Evolutionary conservation across 1,140 invertebrate species (phyloP), one percentile per base, ranked within the genome.

Genomic region (Drosophila equinoxialis): DNA sequence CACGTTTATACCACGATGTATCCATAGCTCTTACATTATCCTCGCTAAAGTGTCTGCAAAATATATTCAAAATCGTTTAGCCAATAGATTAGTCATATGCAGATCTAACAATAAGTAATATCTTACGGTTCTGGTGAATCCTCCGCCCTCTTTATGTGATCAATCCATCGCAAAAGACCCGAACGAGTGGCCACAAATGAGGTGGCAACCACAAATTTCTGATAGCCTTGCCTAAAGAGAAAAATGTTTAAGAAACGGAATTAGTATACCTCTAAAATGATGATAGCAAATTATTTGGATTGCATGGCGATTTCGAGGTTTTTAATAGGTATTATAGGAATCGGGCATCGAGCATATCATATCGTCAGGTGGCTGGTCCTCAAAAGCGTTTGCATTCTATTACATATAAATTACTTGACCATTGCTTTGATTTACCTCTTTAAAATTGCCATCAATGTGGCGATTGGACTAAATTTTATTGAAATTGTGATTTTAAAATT

Each of bases 181-280:
- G 96, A 97, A 71, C 97, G 94, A 0, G 97, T 98, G 1, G 97
- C 97, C 76, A 98, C 95, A 93, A 98, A 98, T 2, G 96, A 96
- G 74, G 96, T 93, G 26, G 94, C 95, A 26, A 97, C 95, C 69
- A 95, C 96, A 92, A 97, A 98, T 93, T 96, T 97, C 92, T 96
- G 95, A 90, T 95, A 96, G 68, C 96, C 96, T 93, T 96, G 95
- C 90, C 96, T 98, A 95, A 92, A 74, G 89, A 91, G 23, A 69
- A 68, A 4, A 57, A 4, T 37, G 35, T 10, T 37, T 20, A 6
- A 30, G 4, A 17, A 11, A 39, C 20, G 6, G 14, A 51, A 26
- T 84, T 65, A 84, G 58, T 41, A 73, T 48, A 7, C 7, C 51
- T 33, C 7, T 2, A 23, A 41, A 69, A 14, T 30, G 37, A 1